Conservation (phyloP, 2,888 invertebrate species). For the Limulus polyphemus region DNA sequence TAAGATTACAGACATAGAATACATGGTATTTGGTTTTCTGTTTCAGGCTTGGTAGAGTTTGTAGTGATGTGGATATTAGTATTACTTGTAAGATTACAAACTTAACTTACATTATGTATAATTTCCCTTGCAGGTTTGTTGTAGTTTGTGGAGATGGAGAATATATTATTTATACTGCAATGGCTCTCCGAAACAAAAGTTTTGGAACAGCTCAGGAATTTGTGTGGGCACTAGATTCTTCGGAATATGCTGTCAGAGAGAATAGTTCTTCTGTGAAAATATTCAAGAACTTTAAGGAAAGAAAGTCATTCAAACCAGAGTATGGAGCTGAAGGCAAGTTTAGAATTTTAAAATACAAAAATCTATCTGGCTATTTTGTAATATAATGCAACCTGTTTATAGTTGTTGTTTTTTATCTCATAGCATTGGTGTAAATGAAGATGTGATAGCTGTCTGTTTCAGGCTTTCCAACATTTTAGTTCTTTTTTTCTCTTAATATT, state of each 20-base stretch:
- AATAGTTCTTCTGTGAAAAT: slow-evolving; percentile 79
- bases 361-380: no score
- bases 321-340: slow-evolving; percentile 77
- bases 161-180: slow-evolving; percentile 98
- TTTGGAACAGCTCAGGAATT: slow-evolving; percentile 98
- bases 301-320: slow-evolving; percentile 88
- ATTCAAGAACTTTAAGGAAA: slow-evolving; percentile 97
- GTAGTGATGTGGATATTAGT: no score
- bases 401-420: background rate
- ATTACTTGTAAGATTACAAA: no score
- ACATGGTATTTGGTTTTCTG: no score
- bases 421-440: no score
- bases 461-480: no score
- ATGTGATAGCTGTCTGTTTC: no score
- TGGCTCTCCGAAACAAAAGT: slow-evolving; percentile 96
- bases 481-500: no score
- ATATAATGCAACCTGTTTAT: no score
- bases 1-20: no score
- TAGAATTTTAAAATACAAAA: slow-evolving; percentile 3
- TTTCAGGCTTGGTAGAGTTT: no score
- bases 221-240: slow-evolving; percentile 95
- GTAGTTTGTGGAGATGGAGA: slow-evolving; percentile 99
- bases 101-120: background rate
- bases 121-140: slow-evolving; percentile 46
- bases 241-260: slow-evolving; percentile 67